Conservation (phyloP, 2,888 invertebrate species). For the Lasioglossum leucozonium region DNA sequence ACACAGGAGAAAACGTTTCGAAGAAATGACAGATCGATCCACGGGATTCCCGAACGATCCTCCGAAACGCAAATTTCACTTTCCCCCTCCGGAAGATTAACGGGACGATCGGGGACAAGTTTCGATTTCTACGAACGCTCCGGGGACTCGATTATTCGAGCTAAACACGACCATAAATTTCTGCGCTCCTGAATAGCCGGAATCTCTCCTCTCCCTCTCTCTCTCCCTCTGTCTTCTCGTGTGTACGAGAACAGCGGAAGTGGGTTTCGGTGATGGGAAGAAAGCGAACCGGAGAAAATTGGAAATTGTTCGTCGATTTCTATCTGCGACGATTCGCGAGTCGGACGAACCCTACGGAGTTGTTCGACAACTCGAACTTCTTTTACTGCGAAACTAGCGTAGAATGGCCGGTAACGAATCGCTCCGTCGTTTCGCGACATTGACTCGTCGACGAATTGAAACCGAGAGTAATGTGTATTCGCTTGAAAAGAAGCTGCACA, state of each 20-base stretch:
- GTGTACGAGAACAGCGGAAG: constrained; percentile 11
- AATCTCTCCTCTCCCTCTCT: background rate
- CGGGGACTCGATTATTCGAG: constrained; percentile 8
- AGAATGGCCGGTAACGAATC: background rate
- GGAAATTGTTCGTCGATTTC: background rate
- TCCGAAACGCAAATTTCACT: background rate
- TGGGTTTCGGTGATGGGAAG: constrained; percentile 36
- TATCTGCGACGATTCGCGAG: background rate
- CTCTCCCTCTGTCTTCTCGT: background rate
- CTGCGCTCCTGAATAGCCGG: constrained; percentile 4
- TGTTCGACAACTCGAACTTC: background rate
- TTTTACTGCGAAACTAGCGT: background rate
- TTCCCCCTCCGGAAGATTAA: background rate
- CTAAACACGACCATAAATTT: background rate
- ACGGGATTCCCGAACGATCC: background rate
- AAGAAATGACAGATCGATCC: background rate
- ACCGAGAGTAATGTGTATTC: background rate
- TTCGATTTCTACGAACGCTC: constrained; percentile 18
- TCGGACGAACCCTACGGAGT: background rate
- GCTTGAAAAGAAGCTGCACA: background rate
- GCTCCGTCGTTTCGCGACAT: background rate
- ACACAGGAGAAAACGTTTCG: background rate
- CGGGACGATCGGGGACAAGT: constrained; percentile 9
- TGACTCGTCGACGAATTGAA: background rate
- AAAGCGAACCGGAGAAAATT: constrained; percentile 33